Percentiles rank a stretch among this genome's conserved stretches.
Conservation (phyloP, 2,113 vertebrate species). For the Chrysochloris asiatica region DNA sequence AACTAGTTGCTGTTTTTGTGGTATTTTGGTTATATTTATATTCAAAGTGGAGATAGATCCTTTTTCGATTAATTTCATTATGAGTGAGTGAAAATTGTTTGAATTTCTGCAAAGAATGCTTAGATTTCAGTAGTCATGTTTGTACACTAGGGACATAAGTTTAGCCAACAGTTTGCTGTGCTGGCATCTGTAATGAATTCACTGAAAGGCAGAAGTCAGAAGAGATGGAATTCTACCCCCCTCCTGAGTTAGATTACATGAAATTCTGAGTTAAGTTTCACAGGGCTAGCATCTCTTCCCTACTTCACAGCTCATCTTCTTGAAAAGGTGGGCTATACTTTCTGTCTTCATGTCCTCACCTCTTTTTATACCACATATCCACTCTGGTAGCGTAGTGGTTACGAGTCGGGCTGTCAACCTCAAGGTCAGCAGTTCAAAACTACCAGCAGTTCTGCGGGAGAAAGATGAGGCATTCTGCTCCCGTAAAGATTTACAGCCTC, state of each 20-base stretch:
- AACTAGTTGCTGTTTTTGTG: too few species aligned
- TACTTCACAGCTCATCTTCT: not conserved
- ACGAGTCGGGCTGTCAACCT: too few species aligned
- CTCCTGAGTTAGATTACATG: not conserved
- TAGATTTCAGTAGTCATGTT: not conserved
- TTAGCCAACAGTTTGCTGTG: not conserved
- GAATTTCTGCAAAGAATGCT: constrained; percentile 3
- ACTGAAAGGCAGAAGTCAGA: not conserved
- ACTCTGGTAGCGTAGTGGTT: too few species aligned
- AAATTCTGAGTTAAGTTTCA: not conserved
- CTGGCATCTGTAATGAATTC: not conserved
- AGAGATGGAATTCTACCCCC: not conserved
- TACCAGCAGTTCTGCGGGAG: too few species aligned
- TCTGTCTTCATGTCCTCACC: not conserved
- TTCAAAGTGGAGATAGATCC: not conserved
- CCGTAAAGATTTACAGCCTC: too few species aligned
- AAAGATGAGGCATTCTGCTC: too few species aligned
- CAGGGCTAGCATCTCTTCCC: not conserved
- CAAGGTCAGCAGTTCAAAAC: too few species aligned
- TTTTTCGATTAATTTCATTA: constrained; percentile 6
- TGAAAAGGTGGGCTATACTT: not conserved
- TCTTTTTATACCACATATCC: too few species aligned
- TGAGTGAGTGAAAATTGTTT: not conserved
- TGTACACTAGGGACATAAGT: not conserved
- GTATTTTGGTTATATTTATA: not conserved